Conservation (phyloP, 2,113 vertebrate genomes). For the Oreochromis aureus region DNA sequence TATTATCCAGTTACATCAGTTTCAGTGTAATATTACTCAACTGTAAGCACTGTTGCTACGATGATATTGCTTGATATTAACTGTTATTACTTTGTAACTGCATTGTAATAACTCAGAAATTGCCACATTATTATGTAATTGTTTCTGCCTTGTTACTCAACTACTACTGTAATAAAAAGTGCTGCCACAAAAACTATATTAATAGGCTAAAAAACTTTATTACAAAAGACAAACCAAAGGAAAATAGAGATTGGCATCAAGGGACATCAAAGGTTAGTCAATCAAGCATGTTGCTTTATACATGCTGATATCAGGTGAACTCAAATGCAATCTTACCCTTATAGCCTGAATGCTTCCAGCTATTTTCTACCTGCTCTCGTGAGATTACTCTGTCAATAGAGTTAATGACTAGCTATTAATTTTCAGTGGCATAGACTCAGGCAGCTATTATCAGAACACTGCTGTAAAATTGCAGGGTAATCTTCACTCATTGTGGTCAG, state of each 20-base stretch:
- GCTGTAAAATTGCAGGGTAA: neutral
- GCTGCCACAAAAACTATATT: neutral
- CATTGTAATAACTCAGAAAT: neutral
- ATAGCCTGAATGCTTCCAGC: neutral
- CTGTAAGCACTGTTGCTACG: neutral
- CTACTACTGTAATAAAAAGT: neutral
- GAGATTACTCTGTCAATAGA: neutral
- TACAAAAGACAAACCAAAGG: neutral
- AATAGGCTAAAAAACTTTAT: neutral
- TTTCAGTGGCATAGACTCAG: neutral
- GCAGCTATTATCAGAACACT: neutral
- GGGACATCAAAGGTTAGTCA: neutral
- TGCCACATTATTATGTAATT: neutral
- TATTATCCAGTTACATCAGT: neutral
- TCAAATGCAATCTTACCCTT: neutral
- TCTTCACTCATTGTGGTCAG: neutral
- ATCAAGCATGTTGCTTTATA: neutral
- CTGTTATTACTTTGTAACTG: neutral
- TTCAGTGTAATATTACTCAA: neutral
- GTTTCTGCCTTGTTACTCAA: neutral
- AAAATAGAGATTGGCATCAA: neutral
- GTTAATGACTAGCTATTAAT: conserved; percentile 7
- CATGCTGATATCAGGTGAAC: neutral
- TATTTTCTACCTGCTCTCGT: neutral
- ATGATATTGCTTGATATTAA: neutral